Percentiles rank a stretch among this genome's conserved stretches.
These are phyloP conservation scores for Drosophila infuscata DNA, from an alignment of 2,888 invertebrate genomes.

Conservation along the genomic window DNA sequence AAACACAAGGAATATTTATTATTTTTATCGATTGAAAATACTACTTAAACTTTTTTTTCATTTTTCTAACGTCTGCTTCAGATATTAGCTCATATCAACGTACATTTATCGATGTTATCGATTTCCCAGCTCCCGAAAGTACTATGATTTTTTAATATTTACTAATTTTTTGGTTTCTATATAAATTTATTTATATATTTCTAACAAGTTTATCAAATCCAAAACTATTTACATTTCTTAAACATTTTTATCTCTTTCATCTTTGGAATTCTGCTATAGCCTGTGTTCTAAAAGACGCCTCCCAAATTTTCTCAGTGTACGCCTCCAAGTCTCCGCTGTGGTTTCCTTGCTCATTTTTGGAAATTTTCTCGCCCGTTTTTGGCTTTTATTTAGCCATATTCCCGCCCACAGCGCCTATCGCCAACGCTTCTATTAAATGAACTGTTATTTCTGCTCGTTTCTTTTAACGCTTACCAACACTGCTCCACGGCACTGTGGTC, in stretches of 20 bases:
- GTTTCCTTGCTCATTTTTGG: constrained; percentile 10
- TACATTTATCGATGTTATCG: too few species aligned
- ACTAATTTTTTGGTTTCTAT: not conserved
- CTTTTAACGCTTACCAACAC: constrained; percentile 35
- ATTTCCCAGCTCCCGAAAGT: too few species aligned
- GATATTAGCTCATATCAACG: too few species aligned
- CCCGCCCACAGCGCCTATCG: constrained; percentile 9
- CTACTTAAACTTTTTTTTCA: too few species aligned
- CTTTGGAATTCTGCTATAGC: too few species aligned
- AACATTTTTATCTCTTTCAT: too few species aligned
- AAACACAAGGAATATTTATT: too few species aligned
- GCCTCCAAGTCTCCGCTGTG: constrained; percentile 10
- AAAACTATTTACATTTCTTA: not conserved
- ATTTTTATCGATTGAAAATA: too few species aligned
- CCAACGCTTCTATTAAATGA: constrained; percentile 6
- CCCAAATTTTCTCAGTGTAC: not conserved
- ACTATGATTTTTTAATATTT: too few species aligned
- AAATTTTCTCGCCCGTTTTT: constrained; percentile 12
- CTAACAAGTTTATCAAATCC: not conserved
- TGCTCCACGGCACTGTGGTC: constrained; percentile 11
- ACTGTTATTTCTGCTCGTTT: constrained; percentile 11
- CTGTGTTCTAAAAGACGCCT: too few species aligned
- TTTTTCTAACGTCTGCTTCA: too few species aligned
- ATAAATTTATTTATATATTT: not conserved
- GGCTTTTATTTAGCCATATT: constrained; percentile 60